Percentiles rank a stretch among this genome's conserved stretches.
phyloP scores from a whole-genome alignment of 2,888 invertebrate genomes.

The Rotaria socialis region DNA sequence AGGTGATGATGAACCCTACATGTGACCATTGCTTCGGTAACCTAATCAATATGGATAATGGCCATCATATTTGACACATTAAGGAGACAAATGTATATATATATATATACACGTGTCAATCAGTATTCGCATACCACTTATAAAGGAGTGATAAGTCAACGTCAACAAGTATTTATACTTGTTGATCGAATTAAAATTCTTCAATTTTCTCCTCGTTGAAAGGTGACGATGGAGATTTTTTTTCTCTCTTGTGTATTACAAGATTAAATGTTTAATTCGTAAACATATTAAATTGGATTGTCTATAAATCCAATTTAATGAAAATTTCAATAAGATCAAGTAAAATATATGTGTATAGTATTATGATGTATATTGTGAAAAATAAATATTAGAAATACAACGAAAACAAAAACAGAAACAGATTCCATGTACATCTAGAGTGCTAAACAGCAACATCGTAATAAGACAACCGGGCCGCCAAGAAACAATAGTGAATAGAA shows the following conservation, averaged over 20 bases:
- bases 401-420: neutral
- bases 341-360: neutral
- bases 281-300: no score
- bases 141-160: neutral
- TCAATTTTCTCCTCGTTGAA: neutral
- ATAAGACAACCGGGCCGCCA: neutral
- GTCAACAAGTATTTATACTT: neutral
- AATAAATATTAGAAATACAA: conserved; percentile 3
- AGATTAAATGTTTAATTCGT: neutral
- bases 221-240: neutral
- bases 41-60: neutral
- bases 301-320: no score
- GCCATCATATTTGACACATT: neutral
- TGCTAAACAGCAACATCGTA: neutral
- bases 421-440: neutral
- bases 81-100: neutral
- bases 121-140: neutral
- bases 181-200: conserved; percentile 18
- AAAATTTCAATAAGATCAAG: neutral
- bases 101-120: neutral
- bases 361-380: neutral
- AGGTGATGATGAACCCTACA: neutral
- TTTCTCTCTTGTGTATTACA: neutral
- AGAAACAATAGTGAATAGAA: neutral
- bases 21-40: neutral